Conservation (phyloP, 2,113 vertebrate species). For the Anser cygnoides region DNA sequence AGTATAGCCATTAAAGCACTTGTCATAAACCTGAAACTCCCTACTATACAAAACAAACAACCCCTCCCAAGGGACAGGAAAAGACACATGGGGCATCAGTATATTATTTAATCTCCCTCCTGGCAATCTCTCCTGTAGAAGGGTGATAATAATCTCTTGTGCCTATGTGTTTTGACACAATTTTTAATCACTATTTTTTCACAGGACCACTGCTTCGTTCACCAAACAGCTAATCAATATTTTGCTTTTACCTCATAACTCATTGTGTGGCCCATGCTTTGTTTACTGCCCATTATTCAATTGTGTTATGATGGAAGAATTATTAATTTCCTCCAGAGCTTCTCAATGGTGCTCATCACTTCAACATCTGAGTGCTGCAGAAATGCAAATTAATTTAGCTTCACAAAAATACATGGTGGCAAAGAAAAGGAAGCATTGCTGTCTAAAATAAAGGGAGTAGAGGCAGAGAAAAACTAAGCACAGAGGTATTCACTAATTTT, state of each 20-base stretch:
- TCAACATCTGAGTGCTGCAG: neutral
- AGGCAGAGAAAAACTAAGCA: neutral
- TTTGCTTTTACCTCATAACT: conserved; percentile 35
- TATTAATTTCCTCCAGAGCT: conserved; percentile 6
- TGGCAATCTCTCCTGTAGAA: neutral
- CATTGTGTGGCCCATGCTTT: neutral
- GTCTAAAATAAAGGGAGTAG: neutral
- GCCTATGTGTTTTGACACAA: neutral
- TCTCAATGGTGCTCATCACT: neutral
- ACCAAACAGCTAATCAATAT: conserved; percentile 5
- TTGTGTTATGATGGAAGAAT: neutral
- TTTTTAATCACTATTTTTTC: conserved; percentile 11
- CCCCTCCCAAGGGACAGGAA: neutral
- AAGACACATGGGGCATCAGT: neutral
- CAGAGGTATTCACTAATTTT: neutral
- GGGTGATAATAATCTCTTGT: neutral
- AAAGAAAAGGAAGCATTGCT: neutral
- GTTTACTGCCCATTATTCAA: conserved; percentile 10
- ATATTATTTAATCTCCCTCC: neutral
- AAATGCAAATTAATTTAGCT: neutral
- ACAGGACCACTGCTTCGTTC: neutral
- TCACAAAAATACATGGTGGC: neutral
- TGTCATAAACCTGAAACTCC: neutral
- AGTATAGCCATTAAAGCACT: neutral
- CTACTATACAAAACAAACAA: neutral